Conservation (phyloP, 1,140 invertebrate species). For the Gyrodactylus salaris region DNA sequence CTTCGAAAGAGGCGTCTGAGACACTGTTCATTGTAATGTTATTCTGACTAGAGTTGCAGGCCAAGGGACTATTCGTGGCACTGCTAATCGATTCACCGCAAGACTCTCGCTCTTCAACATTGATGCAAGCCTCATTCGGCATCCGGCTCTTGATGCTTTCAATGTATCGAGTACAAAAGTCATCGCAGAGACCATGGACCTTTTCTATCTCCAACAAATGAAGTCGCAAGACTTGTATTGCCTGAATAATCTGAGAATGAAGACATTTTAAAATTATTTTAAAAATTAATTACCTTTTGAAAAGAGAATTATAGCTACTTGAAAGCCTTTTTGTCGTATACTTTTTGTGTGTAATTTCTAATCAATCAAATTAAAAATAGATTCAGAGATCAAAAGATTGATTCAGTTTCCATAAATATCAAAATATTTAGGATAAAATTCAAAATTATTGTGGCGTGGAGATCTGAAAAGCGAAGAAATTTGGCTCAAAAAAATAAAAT, state of each 20-base stretch:
- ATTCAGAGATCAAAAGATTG: no score
- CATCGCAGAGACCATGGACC: constrained; percentile 98
- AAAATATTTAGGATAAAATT: no score
- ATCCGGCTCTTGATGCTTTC: constrained; percentile 98
- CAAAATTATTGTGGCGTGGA: no score
- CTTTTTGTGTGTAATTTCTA: no score
- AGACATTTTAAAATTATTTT: no score
- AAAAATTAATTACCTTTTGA: no score
- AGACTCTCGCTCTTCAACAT: constrained; percentile 80
- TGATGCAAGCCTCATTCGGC: constrained; percentile 94
- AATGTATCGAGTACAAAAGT: constrained; percentile 99
- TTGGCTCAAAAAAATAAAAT: no score
- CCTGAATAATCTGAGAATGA: constrained; percentile 72
- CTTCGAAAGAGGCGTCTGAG: not conserved
- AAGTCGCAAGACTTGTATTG: constrained; percentile 98
- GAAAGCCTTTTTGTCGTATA: no score
- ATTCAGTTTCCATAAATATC: no score
- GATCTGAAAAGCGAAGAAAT: no score
- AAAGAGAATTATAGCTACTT: no score
- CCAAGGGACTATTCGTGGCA: not conserved
- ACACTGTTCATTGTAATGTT: not conserved
- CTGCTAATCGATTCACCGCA: constrained; percentile 9
- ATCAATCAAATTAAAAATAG: no score
- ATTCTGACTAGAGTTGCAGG: not conserved
- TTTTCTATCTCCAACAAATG: constrained; percentile 99